Evolutionary conservation across 2,797 vertebrate species (phyloP).

Genomic region (Crotalus adamanteus): DNA sequence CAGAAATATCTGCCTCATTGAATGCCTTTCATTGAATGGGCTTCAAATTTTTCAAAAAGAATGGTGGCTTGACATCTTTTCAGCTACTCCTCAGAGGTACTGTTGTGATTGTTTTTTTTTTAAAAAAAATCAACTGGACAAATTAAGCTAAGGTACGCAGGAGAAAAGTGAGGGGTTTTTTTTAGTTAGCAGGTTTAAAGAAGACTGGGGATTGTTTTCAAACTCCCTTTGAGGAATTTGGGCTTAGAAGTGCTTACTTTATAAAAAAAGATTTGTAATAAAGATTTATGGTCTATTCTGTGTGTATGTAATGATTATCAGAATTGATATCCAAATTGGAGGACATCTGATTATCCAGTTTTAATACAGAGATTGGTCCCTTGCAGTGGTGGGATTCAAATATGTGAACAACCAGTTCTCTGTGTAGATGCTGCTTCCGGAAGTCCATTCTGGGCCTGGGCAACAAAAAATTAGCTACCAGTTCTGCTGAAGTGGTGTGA

Average conservation of each 20-base stretch:
- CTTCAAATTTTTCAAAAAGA: neutral
- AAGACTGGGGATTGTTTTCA: neutral
- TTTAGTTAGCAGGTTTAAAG: neutral
- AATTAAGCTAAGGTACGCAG: neutral
- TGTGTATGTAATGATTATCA: neutral
- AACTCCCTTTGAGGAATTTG: neutral
- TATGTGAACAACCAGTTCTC: no score
- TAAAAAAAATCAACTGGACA: neutral
- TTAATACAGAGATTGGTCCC: neutral
- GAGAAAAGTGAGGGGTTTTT: neutral
- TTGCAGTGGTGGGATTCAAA: neutral
- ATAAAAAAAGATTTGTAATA: neutral
- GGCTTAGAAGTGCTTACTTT: neutral
- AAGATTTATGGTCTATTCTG: neutral
- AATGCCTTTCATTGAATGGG: neutral
- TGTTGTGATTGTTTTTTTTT: neutral
- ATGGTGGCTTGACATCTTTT: neutral
- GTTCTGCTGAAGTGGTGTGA: no score
- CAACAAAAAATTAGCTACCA: no score
- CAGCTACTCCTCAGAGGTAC: neutral
- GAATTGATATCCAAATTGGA: neutral
- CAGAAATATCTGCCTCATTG: neutral
- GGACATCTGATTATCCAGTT: neutral
- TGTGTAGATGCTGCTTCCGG: no score
- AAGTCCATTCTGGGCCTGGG: no score